These are phyloP conservation scores for Menidia beryllina DNA, from an alignment of 2,113 vertebrate genomes.

Conservation along the genomic window DNA sequence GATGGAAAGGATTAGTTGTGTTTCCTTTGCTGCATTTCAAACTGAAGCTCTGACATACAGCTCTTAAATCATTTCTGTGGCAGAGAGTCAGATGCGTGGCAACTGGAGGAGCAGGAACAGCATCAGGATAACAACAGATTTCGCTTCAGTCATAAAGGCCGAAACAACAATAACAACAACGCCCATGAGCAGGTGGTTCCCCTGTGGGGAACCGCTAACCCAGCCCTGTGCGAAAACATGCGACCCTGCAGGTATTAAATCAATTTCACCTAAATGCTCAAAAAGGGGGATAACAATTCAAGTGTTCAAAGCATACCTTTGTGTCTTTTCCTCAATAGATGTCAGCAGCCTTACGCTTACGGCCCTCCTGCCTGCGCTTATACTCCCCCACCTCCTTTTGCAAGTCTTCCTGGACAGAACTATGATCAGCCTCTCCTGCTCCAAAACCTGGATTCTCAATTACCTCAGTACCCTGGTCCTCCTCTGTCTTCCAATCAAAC, in stretches of 20 bases:
- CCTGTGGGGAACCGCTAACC: constrained; percentile 32
- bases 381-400: not conserved
- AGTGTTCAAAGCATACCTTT: not conserved
- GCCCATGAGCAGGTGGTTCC: constrained; percentile 48
- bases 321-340: constrained; percentile 53
- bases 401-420: constrained; percentile 43
- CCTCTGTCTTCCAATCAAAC: constrained; percentile 13
- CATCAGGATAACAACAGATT: constrained; percentile 77
- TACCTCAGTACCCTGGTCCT: constrained; percentile 33
- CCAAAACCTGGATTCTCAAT: constrained; percentile 5
- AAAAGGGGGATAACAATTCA: not conserved
- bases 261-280: not conserved
- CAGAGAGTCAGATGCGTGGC: constrained; percentile 85
- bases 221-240: constrained; percentile 74
- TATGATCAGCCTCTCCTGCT: constrained; percentile 47
- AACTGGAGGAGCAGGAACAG: constrained; percentile 82
- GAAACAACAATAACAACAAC: constrained; percentile 87
- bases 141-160: constrained; percentile 81
- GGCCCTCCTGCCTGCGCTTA: constrained; percentile 16
- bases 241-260: constrained; percentile 79
- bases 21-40: not conserved
- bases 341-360: constrained; percentile 43
- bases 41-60: constrained; percentile 3
- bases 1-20: too few species aligned
- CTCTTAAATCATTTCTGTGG: not conserved